Percentiles rank a stretch among this genome's conserved stretches.
phyloP scores from a whole-genome alignment of 2,888 invertebrate species.

The Caenorhabditis sp. region DNA sequence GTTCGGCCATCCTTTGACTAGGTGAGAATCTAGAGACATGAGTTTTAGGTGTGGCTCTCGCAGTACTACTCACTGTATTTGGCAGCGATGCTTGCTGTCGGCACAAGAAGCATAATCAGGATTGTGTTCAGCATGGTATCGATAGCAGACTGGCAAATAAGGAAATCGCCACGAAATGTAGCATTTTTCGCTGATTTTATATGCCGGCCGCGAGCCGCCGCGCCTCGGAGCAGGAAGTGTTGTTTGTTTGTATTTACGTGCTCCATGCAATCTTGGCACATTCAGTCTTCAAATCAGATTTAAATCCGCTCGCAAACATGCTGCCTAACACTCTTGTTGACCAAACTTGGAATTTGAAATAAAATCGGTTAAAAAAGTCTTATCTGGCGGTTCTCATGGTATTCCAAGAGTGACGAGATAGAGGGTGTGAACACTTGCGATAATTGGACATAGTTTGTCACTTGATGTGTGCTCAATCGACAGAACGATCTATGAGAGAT shows the following conservation, averaged over 20 bases:
- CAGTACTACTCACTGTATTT: slow-evolving; percentile 42
- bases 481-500: slow-evolving; percentile 11
- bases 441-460: slow-evolving; percentile 35
- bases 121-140: slow-evolving; percentile 43
- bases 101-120: slow-evolving; percentile 39
- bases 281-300: slow-evolving; percentile 37
- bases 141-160: slow-evolving; percentile 19
- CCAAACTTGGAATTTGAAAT: slow-evolving; percentile 51
- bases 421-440: slow-evolving; percentile 45
- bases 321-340: slow-evolving; percentile 44
- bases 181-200: slow-evolving; percentile 56
- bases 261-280: slow-evolving; percentile 35
- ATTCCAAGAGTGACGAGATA: slow-evolving; percentile 12
- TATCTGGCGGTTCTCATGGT: slow-evolving; percentile 53
- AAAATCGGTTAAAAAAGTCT: slow-evolving; percentile 12
- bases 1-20: slow-evolving; percentile 58
- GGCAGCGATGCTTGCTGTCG: slow-evolving; percentile 14
- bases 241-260: slow-evolving; percentile 64
- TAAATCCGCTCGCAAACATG: slow-evolving; percentile 61
- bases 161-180: slow-evolving; percentile 46
- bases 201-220: slow-evolving; percentile 48
- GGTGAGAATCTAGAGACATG: slow-evolving; percentile 44
- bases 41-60: background rate
- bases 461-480: slow-evolving; percentile 22
- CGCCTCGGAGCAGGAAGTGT: slow-evolving; percentile 56